Evolutionary conservation across 2,113 vertebrate genomes (phyloP).

Genomic region (Entosphenus tridentatus): DNA sequence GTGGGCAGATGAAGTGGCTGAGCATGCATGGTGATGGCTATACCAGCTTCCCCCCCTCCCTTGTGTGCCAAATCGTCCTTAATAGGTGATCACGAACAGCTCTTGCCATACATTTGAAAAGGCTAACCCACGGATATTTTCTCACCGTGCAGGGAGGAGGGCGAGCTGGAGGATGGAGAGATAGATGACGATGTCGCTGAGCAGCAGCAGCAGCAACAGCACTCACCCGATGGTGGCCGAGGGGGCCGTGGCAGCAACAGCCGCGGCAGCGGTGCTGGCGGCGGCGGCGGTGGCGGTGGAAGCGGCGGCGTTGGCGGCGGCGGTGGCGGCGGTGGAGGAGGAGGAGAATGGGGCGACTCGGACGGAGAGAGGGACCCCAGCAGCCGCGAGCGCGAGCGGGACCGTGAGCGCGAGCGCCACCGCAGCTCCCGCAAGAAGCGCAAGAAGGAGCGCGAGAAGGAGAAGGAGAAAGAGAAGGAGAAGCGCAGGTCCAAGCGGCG

Average conservation of each 20-base stretch:
- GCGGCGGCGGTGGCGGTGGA: conserved; percentile 30
- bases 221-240: conserved; percentile 11
- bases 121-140: too few relatives aligned
- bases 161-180: conserved; percentile 73
- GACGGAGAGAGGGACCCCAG: conserved; percentile 23
- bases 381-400: conserved; percentile 7
- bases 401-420: conserved; percentile 27
- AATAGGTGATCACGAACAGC: too few relatives aligned
- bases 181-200: conserved; percentile 63
- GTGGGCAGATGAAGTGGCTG: too few relatives aligned
- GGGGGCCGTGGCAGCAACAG: conserved; percentile 16
- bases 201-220: too few relatives aligned
- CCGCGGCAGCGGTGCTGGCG: conserved; percentile 45
- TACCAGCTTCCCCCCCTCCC: too few relatives aligned
- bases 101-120: too few relatives aligned
- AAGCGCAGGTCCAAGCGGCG: conserved; percentile 85
- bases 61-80: too few relatives aligned
- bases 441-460: conserved; percentile 35
- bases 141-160: conserved; percentile 37
- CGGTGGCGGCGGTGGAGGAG: conserved; percentile 27
- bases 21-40: too few relatives aligned
- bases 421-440: conserved; percentile 55
- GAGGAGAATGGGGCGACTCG: conserved; percentile 39
- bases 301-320: conserved; percentile 12
- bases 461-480: conserved; percentile 50